Conservation (phyloP, 2,113 vertebrate genomes). For the Malaclemys terrapin region DNA sequence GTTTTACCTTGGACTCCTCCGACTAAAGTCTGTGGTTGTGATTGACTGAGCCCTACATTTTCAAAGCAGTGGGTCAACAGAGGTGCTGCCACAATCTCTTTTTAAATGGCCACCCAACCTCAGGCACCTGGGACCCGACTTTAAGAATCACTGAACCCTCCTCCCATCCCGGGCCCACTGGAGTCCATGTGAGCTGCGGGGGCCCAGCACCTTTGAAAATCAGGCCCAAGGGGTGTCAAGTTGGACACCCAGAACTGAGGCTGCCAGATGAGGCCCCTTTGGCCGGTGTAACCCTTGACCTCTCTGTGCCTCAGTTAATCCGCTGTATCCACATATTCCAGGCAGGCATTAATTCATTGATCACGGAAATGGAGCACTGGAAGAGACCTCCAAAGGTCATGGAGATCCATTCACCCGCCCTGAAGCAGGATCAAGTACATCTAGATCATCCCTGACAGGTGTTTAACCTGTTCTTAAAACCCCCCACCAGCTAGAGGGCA, state of each 20-base stretch:
- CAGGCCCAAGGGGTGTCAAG: not conserved
- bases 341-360: not conserved
- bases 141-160: not conserved
- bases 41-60: not conserved
- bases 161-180: not conserved
- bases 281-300: not conserved
- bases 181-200: not conserved
- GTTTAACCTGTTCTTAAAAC: not conserved
- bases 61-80: rapidly evolving
- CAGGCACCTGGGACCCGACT: not conserved
- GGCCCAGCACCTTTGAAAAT: not conserved
- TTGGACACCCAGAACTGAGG: not conserved
- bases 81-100: not conserved
- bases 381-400: not conserved
- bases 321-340: not conserved
- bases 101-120: not conserved
- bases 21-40: not conserved
- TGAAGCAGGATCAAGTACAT: not conserved
- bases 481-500: too few relatives aligned
- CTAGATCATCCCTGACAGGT: not conserved
- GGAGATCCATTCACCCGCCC: not conserved
- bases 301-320: not conserved
- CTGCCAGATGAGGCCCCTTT: not conserved
- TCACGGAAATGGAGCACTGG: not conserved
- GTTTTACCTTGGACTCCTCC: not conserved